Evolutionary conservation across 2,888 invertebrate species (phyloP).

Genomic region (Drosophila hawaiiensis): DNA sequence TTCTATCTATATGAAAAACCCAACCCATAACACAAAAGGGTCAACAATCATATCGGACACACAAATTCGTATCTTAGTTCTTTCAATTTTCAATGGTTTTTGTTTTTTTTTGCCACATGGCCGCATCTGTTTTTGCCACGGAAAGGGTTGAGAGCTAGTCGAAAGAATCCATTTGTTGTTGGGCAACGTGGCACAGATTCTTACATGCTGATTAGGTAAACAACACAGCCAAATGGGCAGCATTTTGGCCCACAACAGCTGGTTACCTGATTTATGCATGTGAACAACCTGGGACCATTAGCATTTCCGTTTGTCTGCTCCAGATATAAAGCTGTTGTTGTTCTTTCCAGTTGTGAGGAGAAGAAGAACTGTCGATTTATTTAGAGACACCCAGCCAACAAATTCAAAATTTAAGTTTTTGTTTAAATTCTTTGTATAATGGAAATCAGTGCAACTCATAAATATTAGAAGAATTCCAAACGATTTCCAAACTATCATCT

Average conservation of each 20-base stretch:
- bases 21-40: constrained; percentile 44
- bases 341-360: neutral
- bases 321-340: constrained; percentile 14
- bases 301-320: constrained; percentile 58
- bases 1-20: constrained; percentile 21
- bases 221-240: constrained; percentile 50
- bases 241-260: constrained; percentile 56
- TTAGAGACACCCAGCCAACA: neutral
- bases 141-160: constrained; percentile 14
- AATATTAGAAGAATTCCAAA: neutral
- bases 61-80: constrained; percentile 19
- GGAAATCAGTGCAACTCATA: neutral
- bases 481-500: neutral
- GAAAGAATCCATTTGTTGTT: constrained; percentile 29
- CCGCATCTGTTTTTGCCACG: constrained; percentile 41
- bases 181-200: constrained; percentile 54
- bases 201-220: constrained; percentile 39
- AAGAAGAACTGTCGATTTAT: neutral
- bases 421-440: neutral
- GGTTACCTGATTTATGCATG: constrained; percentile 73
- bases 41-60: constrained; percentile 44
- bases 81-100: constrained; percentile 24
- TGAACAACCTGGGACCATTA: constrained; percentile 31
- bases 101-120: constrained; percentile 35
- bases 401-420: neutral